A percentile compares a stretch with the other conserved stretches of the same genome.
Evolutionary conservation across 2,888 invertebrate genomes (phyloP).

Genomic region (Noctua comes): DNA sequence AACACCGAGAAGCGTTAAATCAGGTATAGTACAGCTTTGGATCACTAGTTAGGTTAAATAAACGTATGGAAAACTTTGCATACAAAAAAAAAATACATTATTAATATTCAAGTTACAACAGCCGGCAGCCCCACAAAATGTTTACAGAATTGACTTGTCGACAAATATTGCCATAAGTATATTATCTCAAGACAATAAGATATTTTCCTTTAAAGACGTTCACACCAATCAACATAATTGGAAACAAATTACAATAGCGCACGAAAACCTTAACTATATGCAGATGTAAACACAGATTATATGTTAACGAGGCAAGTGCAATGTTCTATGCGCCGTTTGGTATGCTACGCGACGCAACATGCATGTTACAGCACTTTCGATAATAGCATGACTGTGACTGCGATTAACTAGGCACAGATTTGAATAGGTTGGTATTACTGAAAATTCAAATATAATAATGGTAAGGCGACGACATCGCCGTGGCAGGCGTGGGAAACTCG

Average conservation of each 20-base stretch:
- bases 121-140: not conserved
- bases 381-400: conserved; percentile 60
- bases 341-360: conserved; percentile 18
- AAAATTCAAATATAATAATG: not conserved
- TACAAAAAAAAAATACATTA: not conserved
- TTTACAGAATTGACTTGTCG: not conserved
- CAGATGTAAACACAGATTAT: conserved; percentile 45
- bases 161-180: not conserved
- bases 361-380: conserved; percentile 62
- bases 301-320: conserved; percentile 42
- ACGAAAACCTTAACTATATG: conserved; percentile 24
- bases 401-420: not conserved
- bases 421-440: not conserved
- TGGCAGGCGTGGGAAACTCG: not conserved
- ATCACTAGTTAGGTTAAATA: not conserved
- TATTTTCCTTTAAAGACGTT: not conserved
- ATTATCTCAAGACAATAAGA: not conserved
- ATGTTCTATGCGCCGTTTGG: conserved; percentile 17
- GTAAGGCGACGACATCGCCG: not conserved
- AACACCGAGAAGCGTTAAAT: not conserved
- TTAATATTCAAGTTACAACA: not conserved
- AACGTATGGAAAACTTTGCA: not conserved
- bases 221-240: conserved; percentile 27
- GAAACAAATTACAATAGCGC: conserved; percentile 39
- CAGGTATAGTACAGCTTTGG: not conserved